A percentile compares a stretch with the other conserved stretches of the same genome.
Evolutionary conservation across 2,113 vertebrate species (phyloP).

Genomic region (Psittacus erithacus): DNA sequence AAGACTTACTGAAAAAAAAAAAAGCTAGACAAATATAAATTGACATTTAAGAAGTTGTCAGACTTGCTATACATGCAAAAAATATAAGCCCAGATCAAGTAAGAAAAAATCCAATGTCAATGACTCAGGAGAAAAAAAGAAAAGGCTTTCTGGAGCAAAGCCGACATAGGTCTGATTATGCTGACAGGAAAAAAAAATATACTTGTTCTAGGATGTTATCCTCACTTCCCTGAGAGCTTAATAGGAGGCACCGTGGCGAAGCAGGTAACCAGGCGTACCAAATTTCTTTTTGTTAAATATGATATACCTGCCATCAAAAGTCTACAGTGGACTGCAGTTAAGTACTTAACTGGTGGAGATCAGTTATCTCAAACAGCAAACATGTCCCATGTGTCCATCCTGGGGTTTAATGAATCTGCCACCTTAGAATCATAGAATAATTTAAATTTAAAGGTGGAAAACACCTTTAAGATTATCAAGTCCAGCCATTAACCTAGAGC

Average conservation of each 20-base stretch:
- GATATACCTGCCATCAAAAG: background rate
- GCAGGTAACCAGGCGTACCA: conserved; percentile 13
- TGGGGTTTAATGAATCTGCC: background rate
- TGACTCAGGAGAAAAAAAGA: background rate
- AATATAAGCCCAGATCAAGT: background rate
- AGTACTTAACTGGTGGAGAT: background rate
- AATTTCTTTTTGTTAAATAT: conserved; percentile 30
- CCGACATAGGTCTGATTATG: background rate
- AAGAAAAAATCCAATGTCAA: background rate
- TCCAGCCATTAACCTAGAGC: background rate
- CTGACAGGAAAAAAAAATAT: background rate
- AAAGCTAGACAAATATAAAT: background rate
- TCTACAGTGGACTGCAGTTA: background rate
- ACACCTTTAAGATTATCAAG: background rate
- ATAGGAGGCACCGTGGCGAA: background rate
- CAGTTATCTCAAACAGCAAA: background rate
- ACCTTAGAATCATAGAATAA: background rate
- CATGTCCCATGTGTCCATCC: background rate
- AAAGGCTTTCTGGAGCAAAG: background rate
- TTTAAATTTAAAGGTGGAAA: background rate
- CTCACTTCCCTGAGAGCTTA: background rate
- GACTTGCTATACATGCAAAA: background rate
- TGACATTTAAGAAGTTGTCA: background rate
- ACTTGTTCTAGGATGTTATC: conserved; percentile 16
- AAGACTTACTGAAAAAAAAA: background rate